Evolutionary conservation across 2,888 invertebrate genomes (phyloP), one percentile per base, ranked within the genome.

Genomic region (Agrochola litura): DNA sequence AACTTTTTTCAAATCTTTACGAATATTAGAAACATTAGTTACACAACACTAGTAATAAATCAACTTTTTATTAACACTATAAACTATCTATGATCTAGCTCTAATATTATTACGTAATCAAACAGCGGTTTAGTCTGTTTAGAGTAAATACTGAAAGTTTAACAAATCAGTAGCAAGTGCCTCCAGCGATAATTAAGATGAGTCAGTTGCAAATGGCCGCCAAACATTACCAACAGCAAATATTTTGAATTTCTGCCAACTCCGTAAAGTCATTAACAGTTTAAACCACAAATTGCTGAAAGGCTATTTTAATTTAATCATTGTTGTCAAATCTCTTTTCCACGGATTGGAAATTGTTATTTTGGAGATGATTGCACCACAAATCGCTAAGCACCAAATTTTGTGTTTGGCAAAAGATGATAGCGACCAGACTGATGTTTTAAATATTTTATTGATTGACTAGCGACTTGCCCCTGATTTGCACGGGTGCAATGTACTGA

Each of bases 161-260:
- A 46, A 63, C 73, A 80, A 73, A 85, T 66, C 56, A 37, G 52
- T 46, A 37, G 12, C 22, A 61, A 70, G 25, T 66, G 80, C 81
- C 85, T 66, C 61, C 43, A 43, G 80, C 49, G 25, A 2, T 81
- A 72, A 84, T 84, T 66, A 81, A 52, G 61, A 71, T n/a, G 54
- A 84, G 56, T 80, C 85, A 80, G 65, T 37, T 67, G 56, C 61
- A 81, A 84, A 80, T 70, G 65, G 58, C 64, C 46, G 25, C 4
- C 6, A 52, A 65, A 66, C 65, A 58, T 58, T 37, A 61, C n/a
- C 41, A 64, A 80, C 25, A 30, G 73, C 72, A 43, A 84, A 79
- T 80, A 66, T 84, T 80, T 68, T 61, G 60, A 70, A 46, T 79
- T 61, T 70, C n/a, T 54, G 30, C 9, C 6, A 65, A 46, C 58